Evolutionary conservation across 2,113 vertebrate species (phyloP).

Genomic region (Ageneiosus marmoratus): DNA sequence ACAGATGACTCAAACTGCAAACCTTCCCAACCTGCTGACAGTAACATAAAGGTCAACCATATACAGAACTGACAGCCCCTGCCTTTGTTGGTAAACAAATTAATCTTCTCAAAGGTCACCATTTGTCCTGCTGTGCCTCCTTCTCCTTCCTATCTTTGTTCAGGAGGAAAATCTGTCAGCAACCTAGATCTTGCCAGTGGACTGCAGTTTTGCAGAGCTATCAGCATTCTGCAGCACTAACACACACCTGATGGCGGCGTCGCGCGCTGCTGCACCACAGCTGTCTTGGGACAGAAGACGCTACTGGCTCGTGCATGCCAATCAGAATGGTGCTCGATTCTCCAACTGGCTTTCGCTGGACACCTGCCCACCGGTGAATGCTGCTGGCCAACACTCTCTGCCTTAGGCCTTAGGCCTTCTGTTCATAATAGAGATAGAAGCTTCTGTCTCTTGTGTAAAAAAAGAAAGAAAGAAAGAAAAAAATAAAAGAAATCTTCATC

Average conservation of each 20-base stretch:
- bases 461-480: background rate
- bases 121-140: conserved; percentile 70
- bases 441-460: conserved; percentile 32
- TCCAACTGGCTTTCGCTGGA: conserved; percentile 80
- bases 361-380: conserved; percentile 71
- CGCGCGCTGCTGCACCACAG: conserved; percentile 86
- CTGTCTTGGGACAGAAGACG: conserved; percentile 82
- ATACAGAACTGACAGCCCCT: conserved; percentile 74
- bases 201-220: conserved; percentile 64
- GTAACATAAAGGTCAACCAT: conserved; percentile 83
- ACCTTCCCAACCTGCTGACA: conserved; percentile 71
- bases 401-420: conserved; percentile 49
- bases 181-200: conserved; percentile 64
- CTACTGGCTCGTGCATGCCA: conserved; percentile 79
- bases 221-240: conserved; percentile 80
- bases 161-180: conserved; percentile 73
- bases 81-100: conserved; percentile 90
- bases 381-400: conserved; percentile 68
- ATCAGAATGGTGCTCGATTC: conserved; percentile 71
- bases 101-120: conserved; percentile 93
- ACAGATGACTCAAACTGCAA: conserved; percentile 80
- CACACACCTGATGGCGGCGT: conserved; percentile 81
- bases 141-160: conserved; percentile 25
- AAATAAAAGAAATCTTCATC: conserved; percentile 8
- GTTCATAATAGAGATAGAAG: conserved; percentile 41